Evolutionary conservation across 2,888 invertebrate genomes (phyloP), one percentile per base, ranked within the genome.

Genomic region (Allygus modestus): DNA sequence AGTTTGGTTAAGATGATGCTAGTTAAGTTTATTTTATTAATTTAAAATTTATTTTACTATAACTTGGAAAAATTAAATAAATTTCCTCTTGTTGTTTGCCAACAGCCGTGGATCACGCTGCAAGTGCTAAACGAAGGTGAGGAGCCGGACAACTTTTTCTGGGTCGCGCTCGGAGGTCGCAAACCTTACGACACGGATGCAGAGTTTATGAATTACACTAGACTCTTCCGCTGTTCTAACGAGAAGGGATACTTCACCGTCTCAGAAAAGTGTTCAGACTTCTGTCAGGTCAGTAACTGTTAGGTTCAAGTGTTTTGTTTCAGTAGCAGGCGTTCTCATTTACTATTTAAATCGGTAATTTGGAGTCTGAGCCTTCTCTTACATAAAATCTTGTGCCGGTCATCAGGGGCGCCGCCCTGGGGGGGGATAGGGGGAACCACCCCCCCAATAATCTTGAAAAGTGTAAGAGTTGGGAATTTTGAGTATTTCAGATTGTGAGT

Each of bases 191-290:
- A 98, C 84, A 93, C 92, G 5, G 95, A 97, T 89, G 97, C 98
- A 0, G 95, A 95, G 61, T 99, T 96, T 90, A 98, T 99, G 95
- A 94, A 96, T 89, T 97, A 94, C 91, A 97, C 98, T 0, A 93
- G 99, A 77, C 92, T 99, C 54, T 99, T 99, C 92, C 94, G 99
- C 83, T 99, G 99, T 91, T 99, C 99, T 71, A 99, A 99, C 91
- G 99, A 99, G 90, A 99, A 99, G 90, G 99, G 99, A 5, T 99
- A 99, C 91, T 99, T 99, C 91, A 97, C 97, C 0, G 98, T 99
- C 58, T 99, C 99, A 0, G 99, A 99, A 91, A 99, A 99, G 90
- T 99, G 99, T 91, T 96, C 97, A 0, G 98, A 98, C 91, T 98
- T 98, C 91, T 98, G 98, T 90, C 98, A 98, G 94, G 97, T 96